phyloP scores from a whole-genome alignment of 2,888 invertebrate species.

The Platycheirus rosarum region DNA sequence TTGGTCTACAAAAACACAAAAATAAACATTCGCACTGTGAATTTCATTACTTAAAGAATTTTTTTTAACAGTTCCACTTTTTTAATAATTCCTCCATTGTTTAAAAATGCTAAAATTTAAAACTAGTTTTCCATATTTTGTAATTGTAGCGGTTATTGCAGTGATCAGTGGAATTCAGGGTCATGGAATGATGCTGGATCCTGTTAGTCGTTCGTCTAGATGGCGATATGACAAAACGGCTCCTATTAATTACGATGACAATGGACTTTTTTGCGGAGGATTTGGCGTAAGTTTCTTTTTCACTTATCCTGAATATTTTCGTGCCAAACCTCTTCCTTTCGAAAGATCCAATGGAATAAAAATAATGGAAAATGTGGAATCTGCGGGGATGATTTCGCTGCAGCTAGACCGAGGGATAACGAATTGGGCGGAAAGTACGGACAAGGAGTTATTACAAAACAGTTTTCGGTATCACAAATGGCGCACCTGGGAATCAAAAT shows the following conservation, averaged over 20 bases:
- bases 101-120: neutral
- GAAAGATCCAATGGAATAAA: constrained; percentile 80
- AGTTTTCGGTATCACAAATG: constrained; percentile 78
- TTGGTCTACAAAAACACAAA: neutral
- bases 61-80: too few species aligned
- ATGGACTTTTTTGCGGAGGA: constrained; percentile 83
- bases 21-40: neutral
- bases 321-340: too few species aligned
- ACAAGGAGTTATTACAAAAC: constrained; percentile 81
- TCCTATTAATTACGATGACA: constrained; percentile 83
- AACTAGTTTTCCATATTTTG: neutral
- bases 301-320: too few species aligned
- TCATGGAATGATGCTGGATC: constrained; percentile 83
- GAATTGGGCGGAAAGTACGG: constrained; percentile 83
- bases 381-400: constrained; percentile 83
- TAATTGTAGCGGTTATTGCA: neutral
- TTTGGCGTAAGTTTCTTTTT: constrained; percentile 77
- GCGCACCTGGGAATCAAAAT: constrained; percentile 77
- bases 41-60: neutral
- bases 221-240: constrained; percentile 82
- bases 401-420: constrained; percentile 81
- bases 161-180: constrained; percentile 75
- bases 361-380: constrained; percentile 83
- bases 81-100: too few species aligned
- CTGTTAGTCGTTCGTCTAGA: constrained; percentile 83